phyloP scores from a whole-genome alignment of 2,113 vertebrate genomes.

The Panurus biarmicus region DNA sequence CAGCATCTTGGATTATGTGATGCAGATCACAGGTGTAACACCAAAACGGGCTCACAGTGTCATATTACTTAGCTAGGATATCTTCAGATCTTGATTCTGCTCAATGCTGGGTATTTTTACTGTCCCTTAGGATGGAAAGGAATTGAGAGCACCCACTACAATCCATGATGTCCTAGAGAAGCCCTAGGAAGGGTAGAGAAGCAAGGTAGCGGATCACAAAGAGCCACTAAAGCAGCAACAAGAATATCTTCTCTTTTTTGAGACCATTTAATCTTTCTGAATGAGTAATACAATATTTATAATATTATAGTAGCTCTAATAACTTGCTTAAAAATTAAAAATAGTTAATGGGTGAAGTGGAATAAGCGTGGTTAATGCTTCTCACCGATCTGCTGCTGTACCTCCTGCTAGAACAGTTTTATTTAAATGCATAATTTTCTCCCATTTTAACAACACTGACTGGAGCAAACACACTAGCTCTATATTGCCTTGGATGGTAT shows the following conservation, averaged over 20 bases:
- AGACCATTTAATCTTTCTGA: constrained; percentile 52
- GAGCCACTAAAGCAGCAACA: neutral
- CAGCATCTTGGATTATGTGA: neutral
- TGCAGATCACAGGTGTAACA: neutral
- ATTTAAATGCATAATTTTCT: neutral
- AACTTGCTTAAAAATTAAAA: constrained; percentile 66
- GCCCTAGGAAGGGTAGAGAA: neutral
- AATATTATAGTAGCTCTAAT: constrained; percentile 59
- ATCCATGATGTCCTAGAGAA: neutral
- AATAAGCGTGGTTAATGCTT: constrained; percentile 32
- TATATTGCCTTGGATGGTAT: neutral
- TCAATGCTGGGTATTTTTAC: neutral
- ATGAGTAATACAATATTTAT: constrained; percentile 59
- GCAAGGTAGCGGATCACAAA: neutral
- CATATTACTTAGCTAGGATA: neutral
- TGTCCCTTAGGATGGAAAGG: neutral
- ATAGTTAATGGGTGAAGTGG: constrained; percentile 34
- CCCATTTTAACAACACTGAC: neutral
- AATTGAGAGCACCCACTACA: neutral
- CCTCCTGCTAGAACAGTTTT: neutral
- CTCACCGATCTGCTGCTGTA: neutral
- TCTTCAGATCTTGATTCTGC: neutral
- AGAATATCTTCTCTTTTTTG: constrained; percentile 19
- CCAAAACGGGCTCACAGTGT: neutral
- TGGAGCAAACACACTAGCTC: neutral